Evolutionary conservation across 2,888 invertebrate species (phyloP).

Genomic region (Bombylius major): DNA sequence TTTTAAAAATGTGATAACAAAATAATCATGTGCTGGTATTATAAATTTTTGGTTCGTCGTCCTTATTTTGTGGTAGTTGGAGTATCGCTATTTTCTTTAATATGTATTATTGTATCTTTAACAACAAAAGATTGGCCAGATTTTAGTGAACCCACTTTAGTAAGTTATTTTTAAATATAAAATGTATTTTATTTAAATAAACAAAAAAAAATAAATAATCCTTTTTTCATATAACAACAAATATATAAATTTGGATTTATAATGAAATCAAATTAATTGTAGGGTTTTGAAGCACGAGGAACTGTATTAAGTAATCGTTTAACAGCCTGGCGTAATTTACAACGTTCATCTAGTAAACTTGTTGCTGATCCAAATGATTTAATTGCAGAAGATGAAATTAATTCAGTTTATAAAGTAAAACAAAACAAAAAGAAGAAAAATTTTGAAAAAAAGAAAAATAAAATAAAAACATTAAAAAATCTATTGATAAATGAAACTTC

Average conservation of each 20-base stretch:
- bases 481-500: not conserved
- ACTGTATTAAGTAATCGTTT: conserved; percentile 67
- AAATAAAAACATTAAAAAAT: conserved; percentile 16
- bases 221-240: too few relatives aligned
- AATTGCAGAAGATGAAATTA: conserved; percentile 18
- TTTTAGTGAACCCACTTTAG: conserved; percentile 76
- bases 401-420: not conserved
- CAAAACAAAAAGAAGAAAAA: conserved; percentile 23
- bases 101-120: conserved; percentile 53
- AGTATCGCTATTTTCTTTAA: conserved; percentile 48
- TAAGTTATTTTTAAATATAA: conserved; percentile 31
- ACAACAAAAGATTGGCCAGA: conserved; percentile 55
- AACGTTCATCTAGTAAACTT: conserved; percentile 56
- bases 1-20: too few relatives aligned
- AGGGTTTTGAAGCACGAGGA: conserved; percentile 90
- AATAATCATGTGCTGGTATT: conserved; percentile 43
- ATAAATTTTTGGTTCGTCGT: conserved; percentile 52
- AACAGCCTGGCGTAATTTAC: conserved; percentile 73
- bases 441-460: conserved; percentile 8
- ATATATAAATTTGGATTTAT: not conserved
- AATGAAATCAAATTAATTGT: not conserved
- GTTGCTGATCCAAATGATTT: conserved; percentile 61
- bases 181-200: not conserved
- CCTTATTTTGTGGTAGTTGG: conserved; percentile 51
- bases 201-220: too few relatives aligned